Evolutionary conservation across 1,140 invertebrate species (phyloP), one percentile per base, ranked within the genome.

Genomic region (Drosophila saltans): DNA sequence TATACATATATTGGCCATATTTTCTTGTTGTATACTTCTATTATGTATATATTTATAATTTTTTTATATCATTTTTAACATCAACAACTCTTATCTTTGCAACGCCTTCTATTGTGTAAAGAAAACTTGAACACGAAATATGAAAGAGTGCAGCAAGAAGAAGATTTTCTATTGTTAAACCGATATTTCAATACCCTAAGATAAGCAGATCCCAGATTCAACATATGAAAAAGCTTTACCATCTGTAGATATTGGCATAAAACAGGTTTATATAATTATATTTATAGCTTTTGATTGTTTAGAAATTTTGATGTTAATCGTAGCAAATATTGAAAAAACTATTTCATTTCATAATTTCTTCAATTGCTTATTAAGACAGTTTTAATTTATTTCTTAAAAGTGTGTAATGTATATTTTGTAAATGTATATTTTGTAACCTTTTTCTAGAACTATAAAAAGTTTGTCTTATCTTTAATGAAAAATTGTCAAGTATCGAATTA

Each of bases 31-130:
- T 52, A 67, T 64, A 61, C 16, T 16, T 36, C 56, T 28, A 48
- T 36, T 9, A 33, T 28, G 30, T 70, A 81, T 78, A 21, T 48
- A 48, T 9, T 48, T 48, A 68, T 68, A 63, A 62, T 63, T 76
- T 69, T 52, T 43, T 52, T 70, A 9, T 60, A 66, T 76, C 75
- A 43, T 69, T 70, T 77, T 69, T 75, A 63, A 85, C 80, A 88
- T 89, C 72, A 88, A 88, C 89, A 88, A 80, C 70, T 74, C 48
- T 68, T 83, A 88, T 88, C 73, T 65, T 56, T 10, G 67, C 43
- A 65, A 76, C 52, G 68, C 70, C 81, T 56, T 24, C 56, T 55
- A 28, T 45, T 58, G 26, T 39, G 48, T 21, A 59, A n/a, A 30
- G 65, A 33, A n/a, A 57, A 4, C 2, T 26, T 2, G 0, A 3